These are phyloP conservation scores for Rhadina sibilatrix DNA, from an alignment of 2,113 vertebrate genomes.

Conservation along the genomic window DNA sequence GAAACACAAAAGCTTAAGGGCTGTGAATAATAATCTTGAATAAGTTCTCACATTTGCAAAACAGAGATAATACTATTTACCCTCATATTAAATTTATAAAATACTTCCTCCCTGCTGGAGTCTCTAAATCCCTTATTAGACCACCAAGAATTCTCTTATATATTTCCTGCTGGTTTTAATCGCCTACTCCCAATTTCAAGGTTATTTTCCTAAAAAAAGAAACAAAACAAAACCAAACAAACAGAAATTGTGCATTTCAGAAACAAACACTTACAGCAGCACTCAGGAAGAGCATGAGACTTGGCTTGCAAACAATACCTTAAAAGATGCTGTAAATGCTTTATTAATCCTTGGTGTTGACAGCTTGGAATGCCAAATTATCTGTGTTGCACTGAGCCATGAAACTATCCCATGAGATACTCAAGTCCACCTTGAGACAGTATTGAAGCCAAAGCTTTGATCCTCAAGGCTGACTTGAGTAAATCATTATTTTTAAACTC, in stretches of 20 bases:
- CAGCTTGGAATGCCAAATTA: slow-evolving; percentile 30
- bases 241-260: neutral
- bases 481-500: slow-evolving; percentile 51
- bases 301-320: slow-evolving; percentile 11
- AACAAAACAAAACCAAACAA: neutral
- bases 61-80: slow-evolving; percentile 10
- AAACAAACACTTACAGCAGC: neutral
- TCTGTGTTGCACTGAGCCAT: slow-evolving; percentile 4
- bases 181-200: neutral
- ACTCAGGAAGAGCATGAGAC: neutral
- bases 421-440: slow-evolving; percentile 42
- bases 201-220: neutral
- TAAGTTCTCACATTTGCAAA: slow-evolving; percentile 18
- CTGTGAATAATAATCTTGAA: neutral
- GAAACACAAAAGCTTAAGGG: neutral
- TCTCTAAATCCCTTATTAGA: slow-evolving; percentile 31
- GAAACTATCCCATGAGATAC: slow-evolving; percentile 15
- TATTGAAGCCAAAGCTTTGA: slow-evolving; percentile 45
- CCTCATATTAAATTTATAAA: neutral
- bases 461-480: slow-evolving; percentile 44
- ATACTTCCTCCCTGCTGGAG: neutral
- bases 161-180: slow-evolving; percentile 11
- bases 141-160: neutral
- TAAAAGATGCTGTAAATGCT: slow-evolving; percentile 15
- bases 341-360: slow-evolving; percentile 29